phyloP scores from a whole-genome alignment of 2,113 vertebrate genomes.

The Pseudorectes ferrugineus region DNA sequence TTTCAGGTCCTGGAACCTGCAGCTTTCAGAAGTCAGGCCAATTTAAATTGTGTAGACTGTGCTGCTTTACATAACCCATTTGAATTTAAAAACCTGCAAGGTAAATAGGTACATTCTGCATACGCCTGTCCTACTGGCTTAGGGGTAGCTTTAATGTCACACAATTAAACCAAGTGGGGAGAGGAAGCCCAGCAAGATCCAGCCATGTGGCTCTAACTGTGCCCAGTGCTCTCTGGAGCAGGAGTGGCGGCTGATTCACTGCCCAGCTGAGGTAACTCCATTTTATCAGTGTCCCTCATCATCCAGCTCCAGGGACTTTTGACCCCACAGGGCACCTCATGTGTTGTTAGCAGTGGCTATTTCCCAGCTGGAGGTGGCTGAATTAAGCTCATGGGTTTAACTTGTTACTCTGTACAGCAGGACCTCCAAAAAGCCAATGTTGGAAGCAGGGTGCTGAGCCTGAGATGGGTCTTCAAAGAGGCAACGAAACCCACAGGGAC shows the following conservation, averaged over 20 bases:
- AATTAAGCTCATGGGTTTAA: neutral
- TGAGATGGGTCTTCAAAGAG: neutral
- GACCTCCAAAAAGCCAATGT: neutral
- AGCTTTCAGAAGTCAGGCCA: conserved; percentile 50
- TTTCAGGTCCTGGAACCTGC: conserved; percentile 46
- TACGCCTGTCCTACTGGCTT: neutral
- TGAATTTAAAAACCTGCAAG: conserved; percentile 43
- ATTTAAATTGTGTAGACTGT: conserved; percentile 56
- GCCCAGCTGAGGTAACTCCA: neutral
- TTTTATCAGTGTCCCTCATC: neutral
- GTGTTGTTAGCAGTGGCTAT: accelerated
- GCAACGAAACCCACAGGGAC: accelerated
- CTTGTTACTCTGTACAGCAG: neutral
- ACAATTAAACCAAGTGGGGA: neutral
- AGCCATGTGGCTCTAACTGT: neutral
- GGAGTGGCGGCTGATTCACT: neutral
- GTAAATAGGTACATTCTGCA: conserved; percentile 43
- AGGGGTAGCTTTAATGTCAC: neutral
- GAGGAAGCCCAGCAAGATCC: neutral
- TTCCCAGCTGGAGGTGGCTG: neutral
- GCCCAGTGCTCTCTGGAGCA: neutral
- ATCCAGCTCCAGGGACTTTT: neutral
- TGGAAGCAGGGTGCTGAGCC: neutral
- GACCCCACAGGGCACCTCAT: neutral
- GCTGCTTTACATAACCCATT: conserved; percentile 53